A percentile compares a stretch with the other conserved stretches of the same genome.
Evolutionary conservation across 2,888 invertebrate species (phyloP).

Genomic region (Bembecia ichneumoniformis): DNA sequence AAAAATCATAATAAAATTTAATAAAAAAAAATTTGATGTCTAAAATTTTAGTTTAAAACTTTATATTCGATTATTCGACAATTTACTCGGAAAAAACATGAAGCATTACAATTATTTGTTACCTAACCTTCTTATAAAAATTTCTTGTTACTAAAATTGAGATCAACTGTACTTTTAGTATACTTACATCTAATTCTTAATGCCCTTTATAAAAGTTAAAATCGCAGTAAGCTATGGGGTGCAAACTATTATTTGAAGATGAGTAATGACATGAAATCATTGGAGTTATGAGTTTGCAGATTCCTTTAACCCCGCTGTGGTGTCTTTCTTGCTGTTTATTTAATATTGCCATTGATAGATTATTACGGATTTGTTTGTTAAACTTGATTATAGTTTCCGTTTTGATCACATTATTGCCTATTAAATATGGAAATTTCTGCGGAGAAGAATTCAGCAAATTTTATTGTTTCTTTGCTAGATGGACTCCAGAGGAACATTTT

Average conservation of each 20-base stretch:
- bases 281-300: slow-evolving; percentile 64
- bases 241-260: slow-evolving; percentile 68
- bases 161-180: background rate
- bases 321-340: slow-evolving; percentile 15
- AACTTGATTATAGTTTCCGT: slow-evolving; percentile 7
- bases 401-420: background rate
- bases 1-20: too few relatives aligned
- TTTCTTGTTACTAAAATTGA: too few relatives aligned
- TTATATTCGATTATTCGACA: too few relatives aligned
- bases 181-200: slow-evolving; percentile 15
- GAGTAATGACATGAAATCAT: slow-evolving; percentile 59
- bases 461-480: too few relatives aligned
- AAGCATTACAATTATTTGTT: too few relatives aligned
- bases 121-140: too few relatives aligned
- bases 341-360: slow-evolving; percentile 28
- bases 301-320: slow-evolving; percentile 44
- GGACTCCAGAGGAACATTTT: too few relatives aligned
- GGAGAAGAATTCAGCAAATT: background rate
- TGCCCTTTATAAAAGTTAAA: slow-evolving; percentile 30
- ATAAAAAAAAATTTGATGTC: too few relatives aligned
- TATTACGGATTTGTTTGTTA: slow-evolving; percentile 9
- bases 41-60: too few relatives aligned
- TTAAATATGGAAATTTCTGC: too few relatives aligned
- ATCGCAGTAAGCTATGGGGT: slow-evolving; percentile 57
- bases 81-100: too few relatives aligned